Evolutionary conservation across 2,797 vertebrate species (phyloP).

Genomic region (Eulemur mongoz): DNA sequence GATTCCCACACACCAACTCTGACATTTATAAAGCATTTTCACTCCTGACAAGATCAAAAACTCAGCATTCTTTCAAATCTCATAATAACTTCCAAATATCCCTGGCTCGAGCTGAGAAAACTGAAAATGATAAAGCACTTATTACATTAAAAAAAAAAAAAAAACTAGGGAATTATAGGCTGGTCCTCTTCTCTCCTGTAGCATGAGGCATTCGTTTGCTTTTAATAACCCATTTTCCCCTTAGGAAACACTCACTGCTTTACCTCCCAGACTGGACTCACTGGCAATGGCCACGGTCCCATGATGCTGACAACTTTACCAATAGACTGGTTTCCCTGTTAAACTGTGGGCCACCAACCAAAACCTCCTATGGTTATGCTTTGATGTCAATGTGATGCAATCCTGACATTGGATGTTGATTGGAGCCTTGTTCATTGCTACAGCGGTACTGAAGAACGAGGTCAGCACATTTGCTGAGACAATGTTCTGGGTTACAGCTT

Average conservation of each 20-base stretch:
- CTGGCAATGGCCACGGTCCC: constrained; percentile 68
- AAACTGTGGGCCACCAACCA: constrained; percentile 58
- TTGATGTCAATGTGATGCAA: constrained; percentile 5
- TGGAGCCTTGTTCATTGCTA: background rate
- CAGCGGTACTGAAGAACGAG: background rate
- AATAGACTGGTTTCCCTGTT: background rate
- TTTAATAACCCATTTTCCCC: constrained; percentile 59
- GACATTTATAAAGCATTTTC: constrained; percentile 84
- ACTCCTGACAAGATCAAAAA: constrained; percentile 85
- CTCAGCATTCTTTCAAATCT: constrained; percentile 84
- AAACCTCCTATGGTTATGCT: constrained; percentile 41
- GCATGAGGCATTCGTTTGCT: constrained; percentile 60
- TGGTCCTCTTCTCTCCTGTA: constrained; percentile 41
- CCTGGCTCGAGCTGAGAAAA: constrained; percentile 51
- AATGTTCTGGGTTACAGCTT: background rate
- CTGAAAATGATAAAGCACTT: constrained; percentile 77
- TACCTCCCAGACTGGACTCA: constrained; percentile 65
- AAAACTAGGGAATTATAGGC: constrained; percentile 61
- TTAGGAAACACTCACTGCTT: constrained; percentile 68
- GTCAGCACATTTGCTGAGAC: background rate
- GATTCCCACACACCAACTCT: constrained; percentile 79
- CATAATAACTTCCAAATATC: constrained; percentile 78
- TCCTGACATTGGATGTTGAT: constrained; percentile 1
- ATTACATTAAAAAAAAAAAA: constrained; percentile 13
- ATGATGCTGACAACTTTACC: constrained; percentile 41